Evolutionary conservation across 2,888 invertebrate genomes (phyloP).

Genomic region (Drosophila macrospina): DNA sequence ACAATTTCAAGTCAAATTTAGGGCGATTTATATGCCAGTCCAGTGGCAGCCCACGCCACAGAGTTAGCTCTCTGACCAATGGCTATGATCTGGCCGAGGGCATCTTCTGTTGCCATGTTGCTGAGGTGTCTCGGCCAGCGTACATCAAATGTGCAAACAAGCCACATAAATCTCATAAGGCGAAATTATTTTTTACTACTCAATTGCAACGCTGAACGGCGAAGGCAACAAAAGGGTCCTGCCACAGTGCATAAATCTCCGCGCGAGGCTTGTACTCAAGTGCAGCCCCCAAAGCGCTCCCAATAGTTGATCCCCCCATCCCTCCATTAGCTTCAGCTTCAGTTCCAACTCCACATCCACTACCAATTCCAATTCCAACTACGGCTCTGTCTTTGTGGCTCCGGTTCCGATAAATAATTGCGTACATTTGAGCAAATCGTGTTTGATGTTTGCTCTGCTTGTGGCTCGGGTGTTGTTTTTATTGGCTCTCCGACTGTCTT

Average conservation of each 20-base stretch:
- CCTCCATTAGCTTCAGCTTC: slow-evolving; percentile 8
- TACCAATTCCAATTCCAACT: slow-evolving; percentile 3
- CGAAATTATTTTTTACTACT: slow-evolving; percentile 82
- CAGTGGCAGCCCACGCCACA: slow-evolving; percentile 53
- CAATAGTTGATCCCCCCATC: slow-evolving; percentile 18
- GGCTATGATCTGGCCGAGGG: slow-evolving; percentile 20
- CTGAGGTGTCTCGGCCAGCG: slow-evolving; percentile 58
- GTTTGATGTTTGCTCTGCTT: slow-evolving; percentile 82
- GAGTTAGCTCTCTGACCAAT: neutral
- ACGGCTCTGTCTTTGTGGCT: slow-evolving; percentile 18
- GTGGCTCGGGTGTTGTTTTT: slow-evolving; percentile 64
- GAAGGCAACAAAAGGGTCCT: slow-evolving; percentile 71
- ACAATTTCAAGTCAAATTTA: slow-evolving; percentile 36
- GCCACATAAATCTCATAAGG: slow-evolving; percentile 82
- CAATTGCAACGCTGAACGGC: slow-evolving; percentile 71
- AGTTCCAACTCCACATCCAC: neutral
- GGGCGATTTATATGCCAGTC: slow-evolving; percentile 61
- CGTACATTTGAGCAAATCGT: slow-evolving; percentile 84
- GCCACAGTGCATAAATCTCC: slow-evolving; percentile 80
- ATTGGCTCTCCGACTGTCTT: slow-evolving; percentile 65
- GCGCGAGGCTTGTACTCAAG: slow-evolving; percentile 37
- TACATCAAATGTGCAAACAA: slow-evolving; percentile 84
- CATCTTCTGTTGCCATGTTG: slow-evolving; percentile 58
- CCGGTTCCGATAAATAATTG: slow-evolving; percentile 82
- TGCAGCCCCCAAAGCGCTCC: slow-evolving; percentile 36